Base-by-base conservation (phyloP, 2,113 vertebrate genomes). In the Platichthys stellatus region DNA sequence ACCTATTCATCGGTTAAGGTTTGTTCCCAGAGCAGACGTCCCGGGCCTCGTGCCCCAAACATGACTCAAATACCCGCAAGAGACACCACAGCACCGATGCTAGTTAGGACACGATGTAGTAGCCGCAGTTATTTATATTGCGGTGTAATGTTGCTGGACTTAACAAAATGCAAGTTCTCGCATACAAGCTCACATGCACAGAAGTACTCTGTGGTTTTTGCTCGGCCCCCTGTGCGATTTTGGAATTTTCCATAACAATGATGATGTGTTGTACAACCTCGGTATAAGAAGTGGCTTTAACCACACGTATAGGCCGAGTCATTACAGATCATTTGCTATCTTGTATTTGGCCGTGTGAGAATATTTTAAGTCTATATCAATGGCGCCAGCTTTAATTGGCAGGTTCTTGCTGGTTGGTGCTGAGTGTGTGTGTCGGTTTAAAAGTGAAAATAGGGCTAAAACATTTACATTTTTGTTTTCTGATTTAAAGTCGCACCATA, bases 1-100 rank as follows among this genome's bases (percentile, higher is more conserved):
- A 62, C 79, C 83, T 74, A 77, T 89, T 88, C 70, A 82, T 88
- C 82, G 86, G 85, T 82, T 77, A 65, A 72, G 64, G 69, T 66
- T 87, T 86, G 65, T 81, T 77, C 85, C 82, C 78, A 85, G 81
- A 87, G 79, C 81, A 76, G 83, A 86, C 86, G 87, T 92, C 83
- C 86, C 86, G 87, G 47, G 87, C 76, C 81, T 78, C 56, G 56
- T 83, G 83, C 83, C 66, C 75, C 65, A 31, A 61, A 54, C 70
- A 82, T 86, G 79, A 85, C 78, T 86, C 84, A 83, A 82, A 76
- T 76, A 35, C 78, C 17, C 17, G 17, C 45, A 24, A 88, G 76
- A 81, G 85, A 78, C 71, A 81, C 59, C 20, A 72, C 66, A 31
- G 79, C 74, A 60, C 69, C 3, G 74, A 56, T 0, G 38, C 81